Base-by-base conservation (phyloP, 1,140 invertebrate genomes). In the Elymnias hypermnestra region DNA sequence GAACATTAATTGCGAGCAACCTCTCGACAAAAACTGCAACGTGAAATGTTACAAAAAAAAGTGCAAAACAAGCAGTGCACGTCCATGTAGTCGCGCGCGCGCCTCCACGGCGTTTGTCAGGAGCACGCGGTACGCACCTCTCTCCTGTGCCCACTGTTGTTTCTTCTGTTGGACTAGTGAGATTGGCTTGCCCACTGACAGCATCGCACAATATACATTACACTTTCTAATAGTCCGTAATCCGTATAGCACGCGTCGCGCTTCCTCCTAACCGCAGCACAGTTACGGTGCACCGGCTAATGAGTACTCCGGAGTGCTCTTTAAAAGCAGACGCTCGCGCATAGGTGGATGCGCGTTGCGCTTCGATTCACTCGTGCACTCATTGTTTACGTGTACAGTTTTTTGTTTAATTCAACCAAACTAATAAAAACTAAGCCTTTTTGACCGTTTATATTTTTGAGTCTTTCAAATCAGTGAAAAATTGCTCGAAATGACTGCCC, bases 81-180 rank as follows among this genome's bases (percentile, higher is more conserved):
- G 31, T 45, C 25, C 10, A 31, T 9, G 17, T 5, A 12, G 21
- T 26, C 26, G 18, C 17, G 29, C 35, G 39, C 10, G 8, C 28
- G 26, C 29, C 17, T 26, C 19, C 14, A 13, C 37, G 14, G 18
- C 19, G 29, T 17, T 8, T 22, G 42, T 51, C 29, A 14, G 9
- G 23, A 31, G 31, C 40, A 43, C 26, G 39, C 18, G 49, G 28
- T 71, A 76, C 74, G 57, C 87, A 93, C 92, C 92, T 88, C 88
- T 89, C 86, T 94, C 92, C 69, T 85, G 88, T 40, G 91, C 92
- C 92, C 92, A 94, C 87, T 94, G 92, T 48, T 90, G 83, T 74
- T 90, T 91, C 73, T 94, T 94, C 72, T 91, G 89, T 76, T 94
- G 91, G 48, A 93, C 76, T 53, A 93, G 78, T 31, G 91, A 90